Evolutionary conservation across 35 echinoderm and acorn worm species (phyloP).

Genomic region (Patiria miniata): DNA sequence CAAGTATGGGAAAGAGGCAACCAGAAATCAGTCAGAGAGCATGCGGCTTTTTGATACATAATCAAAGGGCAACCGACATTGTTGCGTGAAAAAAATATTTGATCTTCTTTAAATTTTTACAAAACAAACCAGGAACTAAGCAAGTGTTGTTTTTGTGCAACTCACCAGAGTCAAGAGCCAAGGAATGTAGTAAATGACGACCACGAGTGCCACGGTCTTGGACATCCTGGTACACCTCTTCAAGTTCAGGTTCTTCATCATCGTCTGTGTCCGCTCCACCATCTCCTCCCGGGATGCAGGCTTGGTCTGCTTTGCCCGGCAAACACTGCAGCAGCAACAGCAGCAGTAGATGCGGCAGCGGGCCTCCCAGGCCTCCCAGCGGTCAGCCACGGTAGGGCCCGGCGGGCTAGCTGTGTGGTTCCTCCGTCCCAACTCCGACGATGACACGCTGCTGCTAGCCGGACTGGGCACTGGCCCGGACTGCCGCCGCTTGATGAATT

Average conservation of each 20-base stretch:
- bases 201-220: conserved; percentile 52
- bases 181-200: conserved; percentile 46
- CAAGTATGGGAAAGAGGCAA: no score
- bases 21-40: no score
- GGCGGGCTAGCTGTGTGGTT: background rate
- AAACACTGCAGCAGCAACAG: background rate
- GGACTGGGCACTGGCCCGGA: background rate
- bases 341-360: background rate
- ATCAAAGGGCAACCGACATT: no score
- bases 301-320: conserved; percentile 12
- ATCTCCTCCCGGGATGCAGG: conserved; percentile 31
- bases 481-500: conserved; percentile 41
- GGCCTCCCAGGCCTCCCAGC: background rate
- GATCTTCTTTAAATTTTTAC: no score
- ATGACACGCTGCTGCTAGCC: background rate
- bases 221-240: conserved; percentile 63
- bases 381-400: background rate
- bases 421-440: background rate
- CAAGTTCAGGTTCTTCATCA: conserved; percentile 63
- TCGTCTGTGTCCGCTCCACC: conserved; percentile 41
- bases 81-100: no score
- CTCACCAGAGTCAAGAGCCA: conserved; percentile 67
- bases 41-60: no score
- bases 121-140: no score
- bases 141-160: no score